phyloP scores from a whole-genome alignment of 2,888 invertebrate genomes.

The Anthophora plumipes region DNA sequence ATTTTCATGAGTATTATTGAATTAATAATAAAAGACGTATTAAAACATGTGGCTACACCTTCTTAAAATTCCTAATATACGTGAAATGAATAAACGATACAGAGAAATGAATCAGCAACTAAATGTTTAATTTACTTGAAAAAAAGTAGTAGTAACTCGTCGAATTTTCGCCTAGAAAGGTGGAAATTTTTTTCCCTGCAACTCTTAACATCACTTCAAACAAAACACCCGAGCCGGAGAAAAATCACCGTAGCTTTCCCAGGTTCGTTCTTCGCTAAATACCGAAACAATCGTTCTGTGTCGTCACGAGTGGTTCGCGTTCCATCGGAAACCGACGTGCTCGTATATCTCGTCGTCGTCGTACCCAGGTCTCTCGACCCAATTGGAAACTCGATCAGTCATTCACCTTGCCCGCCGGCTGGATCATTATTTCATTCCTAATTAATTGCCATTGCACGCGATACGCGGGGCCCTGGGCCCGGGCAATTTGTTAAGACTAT shows the following conservation, averaged over 20 bases:
- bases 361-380: constrained; percentile 26
- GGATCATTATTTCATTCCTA: constrained; percentile 58
- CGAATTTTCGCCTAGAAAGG: too few relatives aligned
- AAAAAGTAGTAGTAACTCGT: too few relatives aligned
- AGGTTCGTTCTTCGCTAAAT: neutral
- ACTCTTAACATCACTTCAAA: neutral
- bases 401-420: constrained; percentile 45
- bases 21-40: too few relatives aligned
- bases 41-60: too few relatives aligned
- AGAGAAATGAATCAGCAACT: too few relatives aligned
- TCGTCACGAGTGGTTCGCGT: constrained; percentile 6
- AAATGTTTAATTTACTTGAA: too few relatives aligned
- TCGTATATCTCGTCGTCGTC: constrained; percentile 12
- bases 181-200: too few relatives aligned
- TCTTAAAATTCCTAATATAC: too few relatives aligned
- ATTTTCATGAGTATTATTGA: too few relatives aligned
- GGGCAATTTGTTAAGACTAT: constrained; percentile 48
- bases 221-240: neutral
- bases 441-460: constrained; percentile 56
- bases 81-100: too few relatives aligned
- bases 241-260: neutral
- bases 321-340: constrained; percentile 33
- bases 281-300: constrained; percentile 18
- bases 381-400: constrained; percentile 56
- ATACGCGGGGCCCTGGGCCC: constrained; percentile 16